Evolutionary conservation across 2,888 invertebrate genomes (phyloP).

Genomic region (Zeuzera pyrina): DNA sequence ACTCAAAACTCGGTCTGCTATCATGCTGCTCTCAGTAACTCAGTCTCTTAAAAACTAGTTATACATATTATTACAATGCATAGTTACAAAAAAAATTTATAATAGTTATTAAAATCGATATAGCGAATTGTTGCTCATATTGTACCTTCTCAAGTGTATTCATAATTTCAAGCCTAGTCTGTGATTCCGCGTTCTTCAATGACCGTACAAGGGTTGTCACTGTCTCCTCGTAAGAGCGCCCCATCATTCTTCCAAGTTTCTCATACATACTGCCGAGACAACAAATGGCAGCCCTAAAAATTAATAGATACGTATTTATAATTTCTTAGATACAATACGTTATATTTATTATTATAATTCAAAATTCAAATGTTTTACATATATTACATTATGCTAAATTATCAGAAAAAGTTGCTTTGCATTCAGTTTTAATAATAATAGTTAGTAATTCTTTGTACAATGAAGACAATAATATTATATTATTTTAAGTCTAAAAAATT

Average conservation of each 20-base stretch:
- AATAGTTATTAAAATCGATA: too few relatives aligned
- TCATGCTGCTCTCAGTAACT: too few relatives aligned
- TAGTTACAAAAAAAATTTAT: too few relatives aligned
- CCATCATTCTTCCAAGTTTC: constrained; percentile 98
- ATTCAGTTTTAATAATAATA: neutral
- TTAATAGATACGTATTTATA: neutral
- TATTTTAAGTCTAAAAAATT: too few relatives aligned
- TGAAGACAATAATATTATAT: too few relatives aligned
- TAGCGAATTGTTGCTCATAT: too few relatives aligned
- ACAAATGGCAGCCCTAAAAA: constrained; percentile 93
- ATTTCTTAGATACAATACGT: neutral
- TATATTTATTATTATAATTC: constrained; percentile 2
- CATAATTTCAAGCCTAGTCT: constrained; percentile 97
- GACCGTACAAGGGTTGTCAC: constrained; percentile 93
- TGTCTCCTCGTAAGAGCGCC: constrained; percentile 98
- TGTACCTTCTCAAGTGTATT: constrained; percentile 95
- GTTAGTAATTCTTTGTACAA: too few relatives aligned
- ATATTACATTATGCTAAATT: neutral
- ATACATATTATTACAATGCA: too few relatives aligned
- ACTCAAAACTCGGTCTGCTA: too few relatives aligned
- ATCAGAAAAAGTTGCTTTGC: too few relatives aligned
- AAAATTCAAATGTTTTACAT: too few relatives aligned
- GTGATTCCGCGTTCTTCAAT: constrained; percentile 94
- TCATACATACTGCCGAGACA: constrained; percentile 98
- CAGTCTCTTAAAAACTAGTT: too few relatives aligned